Conservation (phyloP, 2,888 invertebrate species). For the Agriopis marginaria region DNA sequence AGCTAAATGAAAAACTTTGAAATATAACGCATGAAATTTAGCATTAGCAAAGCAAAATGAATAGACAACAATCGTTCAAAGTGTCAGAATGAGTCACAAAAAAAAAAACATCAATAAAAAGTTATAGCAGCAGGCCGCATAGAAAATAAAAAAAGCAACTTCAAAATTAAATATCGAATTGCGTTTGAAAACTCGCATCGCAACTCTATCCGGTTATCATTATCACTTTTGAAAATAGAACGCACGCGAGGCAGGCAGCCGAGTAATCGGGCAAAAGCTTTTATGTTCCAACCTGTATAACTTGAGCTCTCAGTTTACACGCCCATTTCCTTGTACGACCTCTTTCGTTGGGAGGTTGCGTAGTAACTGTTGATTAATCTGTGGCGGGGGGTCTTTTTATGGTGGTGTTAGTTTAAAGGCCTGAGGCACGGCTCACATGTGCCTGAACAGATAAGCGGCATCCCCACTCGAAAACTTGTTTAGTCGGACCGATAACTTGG, state of each 20-base stretch:
- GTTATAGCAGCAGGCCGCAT: background rate
- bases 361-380: slow-evolving; percentile 10
- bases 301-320: slow-evolving; percentile 69
- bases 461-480: slow-evolving; percentile 84
- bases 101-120: slow-evolving; percentile 1
- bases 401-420: slow-evolving; percentile 77
- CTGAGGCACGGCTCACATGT: slow-evolving; percentile 80
- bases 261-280: slow-evolving; percentile 84
- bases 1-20: slow-evolving; percentile 16
- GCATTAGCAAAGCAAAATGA: background rate
- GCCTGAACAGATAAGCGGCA: slow-evolving; percentile 82
- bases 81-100: background rate
- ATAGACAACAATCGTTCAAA: slow-evolving; percentile 4
- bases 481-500: slow-evolving; percentile 78
- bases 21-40: slow-evolving; percentile 7
- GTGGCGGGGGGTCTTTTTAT: slow-evolving; percentile 65
- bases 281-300: slow-evolving; percentile 67
- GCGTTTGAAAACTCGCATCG: slow-evolving; percentile 47
- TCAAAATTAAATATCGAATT: slow-evolving; percentile 36
- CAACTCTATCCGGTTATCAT: slow-evolving; percentile 78
- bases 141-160: slow-evolving; percentile 17
- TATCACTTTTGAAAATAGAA: slow-evolving; percentile 85
- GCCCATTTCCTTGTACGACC: slow-evolving; percentile 73
- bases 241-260: slow-evolving; percentile 82
- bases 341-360: slow-evolving; percentile 63